Conservation (phyloP, 1,140 invertebrate genomes). For the Melitaea cinxia region DNA sequence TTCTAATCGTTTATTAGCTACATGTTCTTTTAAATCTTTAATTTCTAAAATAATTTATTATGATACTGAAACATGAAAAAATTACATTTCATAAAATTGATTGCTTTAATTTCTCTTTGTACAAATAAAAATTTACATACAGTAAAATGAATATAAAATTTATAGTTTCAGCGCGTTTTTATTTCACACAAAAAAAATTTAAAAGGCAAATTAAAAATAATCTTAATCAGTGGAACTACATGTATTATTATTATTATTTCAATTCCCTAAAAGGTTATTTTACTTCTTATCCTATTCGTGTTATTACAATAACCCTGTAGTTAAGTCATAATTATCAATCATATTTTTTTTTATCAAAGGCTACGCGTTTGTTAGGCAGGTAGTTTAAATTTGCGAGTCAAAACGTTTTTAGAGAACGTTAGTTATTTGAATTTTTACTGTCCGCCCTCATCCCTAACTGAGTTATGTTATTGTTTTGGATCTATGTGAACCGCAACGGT, state of each 20-base stretch:
- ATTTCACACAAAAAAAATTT: too few species aligned
- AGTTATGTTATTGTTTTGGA: conserved; percentile 11
- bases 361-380: conserved; percentile 1
- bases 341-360: conserved; percentile 7
- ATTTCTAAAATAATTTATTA: too few species aligned
- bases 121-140: neutral
- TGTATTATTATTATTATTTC: too few species aligned
- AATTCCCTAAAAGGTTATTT: too few species aligned
- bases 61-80: too few species aligned
- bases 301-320: too few species aligned
- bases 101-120: neutral
- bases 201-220: too few species aligned
- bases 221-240: too few species aligned
- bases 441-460: conserved; percentile 2
- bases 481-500: neutral
- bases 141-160: conserved; percentile 6
- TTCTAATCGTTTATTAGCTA: too few species aligned
- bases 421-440: conserved; percentile 13
- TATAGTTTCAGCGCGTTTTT: neutral
- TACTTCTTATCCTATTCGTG: too few species aligned
- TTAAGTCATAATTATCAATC: neutral
- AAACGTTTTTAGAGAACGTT: conserved; percentile 10
- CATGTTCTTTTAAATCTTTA: too few species aligned
- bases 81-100: too few species aligned
- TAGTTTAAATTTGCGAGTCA: conserved; percentile 5